Percentiles rank a stretch among this genome's conserved stretches.
These are phyloP conservation scores for Antigone vipio DNA, from an alignment of 2,113 vertebrate genomes.

Conservation along the genomic window DNA sequence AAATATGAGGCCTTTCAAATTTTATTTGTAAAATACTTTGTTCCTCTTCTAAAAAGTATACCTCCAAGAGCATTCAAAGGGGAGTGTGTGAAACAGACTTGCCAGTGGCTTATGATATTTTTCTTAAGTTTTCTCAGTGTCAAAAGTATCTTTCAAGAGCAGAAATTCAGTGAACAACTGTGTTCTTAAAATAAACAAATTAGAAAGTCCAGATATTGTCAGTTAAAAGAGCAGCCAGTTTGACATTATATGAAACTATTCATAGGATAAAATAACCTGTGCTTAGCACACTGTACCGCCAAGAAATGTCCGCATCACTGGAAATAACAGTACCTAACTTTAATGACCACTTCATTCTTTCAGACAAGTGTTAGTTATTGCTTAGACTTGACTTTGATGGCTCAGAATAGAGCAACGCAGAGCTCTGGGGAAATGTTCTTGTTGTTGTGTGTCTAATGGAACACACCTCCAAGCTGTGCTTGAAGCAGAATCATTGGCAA, in stretches of 20 bases:
- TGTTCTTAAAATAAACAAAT: neutral
- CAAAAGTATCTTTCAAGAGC: neutral
- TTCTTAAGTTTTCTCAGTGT: neutral
- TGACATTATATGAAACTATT: neutral
- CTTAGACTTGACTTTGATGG: neutral
- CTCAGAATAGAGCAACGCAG: neutral
- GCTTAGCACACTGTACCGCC: neutral
- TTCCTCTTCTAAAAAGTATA: neutral
- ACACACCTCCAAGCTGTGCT: neutral
- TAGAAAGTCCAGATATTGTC: neutral
- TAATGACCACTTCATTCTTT: slow-evolving; percentile 4
- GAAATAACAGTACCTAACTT: neutral
- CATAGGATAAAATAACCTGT: slow-evolving; percentile 8
- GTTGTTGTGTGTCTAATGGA: neutral
- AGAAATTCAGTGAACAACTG: neutral
- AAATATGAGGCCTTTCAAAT: neutral
- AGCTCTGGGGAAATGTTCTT: neutral
- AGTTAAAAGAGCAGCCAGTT: neutral
- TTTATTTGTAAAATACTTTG: neutral
- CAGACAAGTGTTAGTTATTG: slow-evolving; percentile 4
- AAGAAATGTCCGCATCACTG: neutral
- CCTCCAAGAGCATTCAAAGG: neutral
- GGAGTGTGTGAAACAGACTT: neutral
- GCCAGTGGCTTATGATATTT: neutral
- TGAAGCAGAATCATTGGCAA: neutral